Evolutionary conservation across 2,888 invertebrate species (phyloP).

Genomic region (Tenthredo notha): DNA sequence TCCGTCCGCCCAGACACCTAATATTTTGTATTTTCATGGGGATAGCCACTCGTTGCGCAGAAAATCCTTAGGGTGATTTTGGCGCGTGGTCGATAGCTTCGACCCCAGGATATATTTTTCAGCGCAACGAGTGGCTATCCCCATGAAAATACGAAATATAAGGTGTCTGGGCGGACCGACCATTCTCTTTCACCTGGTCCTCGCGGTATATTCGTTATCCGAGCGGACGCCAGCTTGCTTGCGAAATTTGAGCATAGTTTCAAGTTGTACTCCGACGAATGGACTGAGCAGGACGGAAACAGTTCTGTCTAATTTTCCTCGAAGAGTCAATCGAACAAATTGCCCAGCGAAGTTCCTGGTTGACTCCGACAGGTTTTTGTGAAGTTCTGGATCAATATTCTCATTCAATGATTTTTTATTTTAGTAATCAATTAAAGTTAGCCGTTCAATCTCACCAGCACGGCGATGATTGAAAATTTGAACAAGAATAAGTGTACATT

Average conservation of each 20-base stretch:
- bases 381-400: conserved; percentile 10
- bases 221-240: background rate
- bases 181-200: too few relatives aligned
- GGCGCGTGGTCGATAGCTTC: too few relatives aligned
- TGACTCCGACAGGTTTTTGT: background rate
- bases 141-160: too few relatives aligned
- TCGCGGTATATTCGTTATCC: background rate
- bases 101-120: too few relatives aligned
- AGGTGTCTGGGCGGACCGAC: too few relatives aligned
- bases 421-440: conserved; percentile 33
- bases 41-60: too few relatives aligned
- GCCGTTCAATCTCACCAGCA: conserved; percentile 21
- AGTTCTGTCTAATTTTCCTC: background rate
- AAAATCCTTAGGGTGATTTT: too few relatives aligned
- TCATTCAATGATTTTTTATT: conserved; percentile 22
- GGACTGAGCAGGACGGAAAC: background rate
- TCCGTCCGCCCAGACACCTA: too few relatives aligned
- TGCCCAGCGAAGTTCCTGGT: background rate
- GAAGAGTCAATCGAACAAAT: background rate
- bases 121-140: too few relatives aligned
- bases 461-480: conserved; percentile 1
- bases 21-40: too few relatives aligned
- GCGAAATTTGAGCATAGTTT: background rate
- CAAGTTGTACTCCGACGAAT: background rate
- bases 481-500: conserved; percentile 21